Conservation (phyloP, 2,797 vertebrate species). For the Heteromormyrus szaboi region DNA sequence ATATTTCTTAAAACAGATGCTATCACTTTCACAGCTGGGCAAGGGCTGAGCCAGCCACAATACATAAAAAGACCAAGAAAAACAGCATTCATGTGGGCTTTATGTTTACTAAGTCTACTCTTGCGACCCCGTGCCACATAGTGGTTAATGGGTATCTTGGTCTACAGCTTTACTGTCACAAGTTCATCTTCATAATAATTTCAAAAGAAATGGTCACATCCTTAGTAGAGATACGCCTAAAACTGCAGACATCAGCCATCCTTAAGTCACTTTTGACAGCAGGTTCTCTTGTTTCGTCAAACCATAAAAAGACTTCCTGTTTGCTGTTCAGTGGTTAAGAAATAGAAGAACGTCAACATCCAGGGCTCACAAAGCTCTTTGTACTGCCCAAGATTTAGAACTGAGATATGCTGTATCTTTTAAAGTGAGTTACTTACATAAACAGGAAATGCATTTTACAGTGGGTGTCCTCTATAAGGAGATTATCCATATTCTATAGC, state of each 20-base stretch:
- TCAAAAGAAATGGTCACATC: neutral
- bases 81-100: constrained; percentile 8
- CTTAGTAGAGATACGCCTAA: neutral
- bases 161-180: neutral
- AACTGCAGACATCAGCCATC: neutral
- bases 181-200: neutral
- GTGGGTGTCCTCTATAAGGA: neutral
- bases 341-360: neutral
- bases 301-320: constrained; percentile 9
- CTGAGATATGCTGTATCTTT: neutral
- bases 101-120: constrained; percentile 13
- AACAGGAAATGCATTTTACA: constrained; percentile 28
- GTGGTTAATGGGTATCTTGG: neutral
- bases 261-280: neutral
- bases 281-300: constrained; percentile 8
- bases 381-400: neutral
- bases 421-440: constrained; percentile 25
- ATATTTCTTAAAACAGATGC: constrained; percentile 62
- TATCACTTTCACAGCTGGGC: constrained; percentile 60
- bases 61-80: constrained; percentile 36
- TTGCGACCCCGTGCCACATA: neutral
- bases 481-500: neutral
- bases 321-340: neutral
- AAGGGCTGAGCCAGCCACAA: constrained; percentile 48
- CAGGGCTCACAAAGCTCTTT: neutral